phyloP scores from a whole-genome alignment of 2,113 vertebrate genomes.

The Petromus typicus region DNA sequence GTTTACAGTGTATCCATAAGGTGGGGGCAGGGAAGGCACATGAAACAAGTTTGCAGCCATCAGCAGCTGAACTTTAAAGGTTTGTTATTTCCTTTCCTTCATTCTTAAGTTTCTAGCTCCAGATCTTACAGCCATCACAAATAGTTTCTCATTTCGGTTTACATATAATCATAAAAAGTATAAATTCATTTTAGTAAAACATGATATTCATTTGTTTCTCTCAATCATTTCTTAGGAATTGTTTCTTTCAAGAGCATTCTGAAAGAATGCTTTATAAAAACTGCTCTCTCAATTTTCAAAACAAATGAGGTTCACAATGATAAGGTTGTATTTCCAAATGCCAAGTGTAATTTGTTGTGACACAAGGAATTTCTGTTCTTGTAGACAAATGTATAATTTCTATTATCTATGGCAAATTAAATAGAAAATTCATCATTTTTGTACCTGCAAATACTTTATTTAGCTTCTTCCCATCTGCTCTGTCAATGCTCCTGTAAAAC shows the following conservation, averaged over 20 bases:
- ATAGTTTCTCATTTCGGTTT: constrained; percentile 4
- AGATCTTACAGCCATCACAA: background rate
- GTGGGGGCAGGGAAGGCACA: background rate
- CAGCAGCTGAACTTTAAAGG: constrained; percentile 40
- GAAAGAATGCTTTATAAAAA: constrained; percentile 41
- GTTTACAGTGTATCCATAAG: background rate
- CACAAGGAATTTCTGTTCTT: constrained; percentile 39
- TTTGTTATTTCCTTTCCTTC: background rate
- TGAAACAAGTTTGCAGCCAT: background rate
- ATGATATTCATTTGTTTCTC: constrained; percentile 35
- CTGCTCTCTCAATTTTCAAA: constrained; percentile 62
- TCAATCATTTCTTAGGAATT: constrained; percentile 35
- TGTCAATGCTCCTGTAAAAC: constrained; percentile 82
- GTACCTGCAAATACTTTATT: constrained; percentile 85
- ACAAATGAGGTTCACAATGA: constrained; percentile 62
- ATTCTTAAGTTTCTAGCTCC: background rate
- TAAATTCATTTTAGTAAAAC: constrained; percentile 42
- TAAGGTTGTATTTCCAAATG: constrained; percentile 56
- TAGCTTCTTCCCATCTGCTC: constrained; percentile 85
- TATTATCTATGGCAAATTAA: constrained; percentile 79
- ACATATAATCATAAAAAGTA: background rate
- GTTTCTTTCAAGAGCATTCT: constrained; percentile 44
- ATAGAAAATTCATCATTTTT: constrained; percentile 72
- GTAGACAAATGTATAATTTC: constrained; percentile 34
- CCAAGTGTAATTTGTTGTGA: constrained; percentile 57